Percentiles rank a stretch among this genome's conserved stretches.
phyloP scores from a whole-genome alignment of 1,140 invertebrate genomes.

The Drosophila kurseongensis region DNA sequence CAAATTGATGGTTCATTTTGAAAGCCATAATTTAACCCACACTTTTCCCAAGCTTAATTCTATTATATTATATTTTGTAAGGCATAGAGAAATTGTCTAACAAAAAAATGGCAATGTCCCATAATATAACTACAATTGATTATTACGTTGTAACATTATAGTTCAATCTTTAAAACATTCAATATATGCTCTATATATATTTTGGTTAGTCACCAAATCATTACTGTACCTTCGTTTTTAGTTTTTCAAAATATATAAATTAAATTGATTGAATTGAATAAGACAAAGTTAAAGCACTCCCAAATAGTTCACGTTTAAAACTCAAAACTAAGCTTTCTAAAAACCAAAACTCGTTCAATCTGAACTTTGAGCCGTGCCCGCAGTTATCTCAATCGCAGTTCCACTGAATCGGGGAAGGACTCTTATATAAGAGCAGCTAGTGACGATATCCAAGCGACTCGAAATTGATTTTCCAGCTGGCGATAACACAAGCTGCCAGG shows the following conservation, averaged over 20 bases:
- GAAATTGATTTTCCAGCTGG: conserved; percentile 24
- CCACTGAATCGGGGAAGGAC: neutral
- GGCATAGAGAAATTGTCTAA: neutral
- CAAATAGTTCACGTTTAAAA: too few species aligned
- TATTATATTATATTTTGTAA: neutral
- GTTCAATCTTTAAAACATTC: too few species aligned
- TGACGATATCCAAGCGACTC: neutral
- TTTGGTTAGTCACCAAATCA: too few species aligned
- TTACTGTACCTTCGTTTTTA: too few species aligned
- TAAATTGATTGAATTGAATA: too few species aligned
- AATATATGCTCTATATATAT: too few species aligned
- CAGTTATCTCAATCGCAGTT: neutral
- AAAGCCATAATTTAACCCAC: neutral
- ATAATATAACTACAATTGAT: neutral
- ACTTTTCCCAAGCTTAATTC: neutral
- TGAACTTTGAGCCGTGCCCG: neutral
- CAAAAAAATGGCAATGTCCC: neutral
- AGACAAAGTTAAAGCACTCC: too few species aligned
- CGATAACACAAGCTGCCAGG: conserved; percentile 10
- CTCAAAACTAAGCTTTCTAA: too few species aligned
- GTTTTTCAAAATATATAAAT: too few species aligned
- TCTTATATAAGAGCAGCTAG: neutral
- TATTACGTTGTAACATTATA: neutral
- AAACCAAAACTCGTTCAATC: neutral
- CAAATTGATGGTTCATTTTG: neutral